Conservation (phyloP, 2,113 vertebrate genomes). For the Equus quagga region DNA sequence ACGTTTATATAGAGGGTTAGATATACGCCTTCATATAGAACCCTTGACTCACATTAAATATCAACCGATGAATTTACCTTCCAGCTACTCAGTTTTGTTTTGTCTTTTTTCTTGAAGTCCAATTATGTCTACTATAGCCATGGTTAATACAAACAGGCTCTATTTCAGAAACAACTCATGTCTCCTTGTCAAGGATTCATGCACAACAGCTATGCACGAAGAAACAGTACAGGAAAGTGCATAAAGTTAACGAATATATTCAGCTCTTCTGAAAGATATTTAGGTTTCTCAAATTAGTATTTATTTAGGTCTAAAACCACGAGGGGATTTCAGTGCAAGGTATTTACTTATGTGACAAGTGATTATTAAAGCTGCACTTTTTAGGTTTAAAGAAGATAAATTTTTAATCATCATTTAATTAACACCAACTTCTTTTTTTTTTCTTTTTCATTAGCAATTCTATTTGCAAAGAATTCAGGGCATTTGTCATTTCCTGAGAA, state of each 20-base stretch:
- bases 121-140: neutral
- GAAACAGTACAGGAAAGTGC: neutral
- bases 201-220: neutral
- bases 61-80: neutral
- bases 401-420: conserved; percentile 82
- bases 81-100: neutral
- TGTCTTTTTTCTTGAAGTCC: neutral
- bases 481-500: conserved; percentile 83
- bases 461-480: conserved; percentile 74
- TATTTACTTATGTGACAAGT: conserved; percentile 73
- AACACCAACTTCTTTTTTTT: conserved; percentile 67
- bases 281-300: conserved; percentile 62
- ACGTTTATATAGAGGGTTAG: too few species aligned
- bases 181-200: neutral
- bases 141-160: neutral
- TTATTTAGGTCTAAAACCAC: conserved; percentile 66
- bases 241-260: neutral
- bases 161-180: neutral
- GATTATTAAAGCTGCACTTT: conserved; percentile 73
- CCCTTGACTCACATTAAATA: neutral
- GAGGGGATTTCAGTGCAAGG: conserved; percentile 63
- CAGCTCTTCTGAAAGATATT: conserved; percentile 59
- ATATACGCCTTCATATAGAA: neutral
- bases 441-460: conserved; percentile 78
- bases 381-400: conserved; percentile 80